These are phyloP conservation scores for Peribatodes rhomboidaria DNA, from an alignment of 2,888 invertebrate species.

Conservation along the genomic window DNA sequence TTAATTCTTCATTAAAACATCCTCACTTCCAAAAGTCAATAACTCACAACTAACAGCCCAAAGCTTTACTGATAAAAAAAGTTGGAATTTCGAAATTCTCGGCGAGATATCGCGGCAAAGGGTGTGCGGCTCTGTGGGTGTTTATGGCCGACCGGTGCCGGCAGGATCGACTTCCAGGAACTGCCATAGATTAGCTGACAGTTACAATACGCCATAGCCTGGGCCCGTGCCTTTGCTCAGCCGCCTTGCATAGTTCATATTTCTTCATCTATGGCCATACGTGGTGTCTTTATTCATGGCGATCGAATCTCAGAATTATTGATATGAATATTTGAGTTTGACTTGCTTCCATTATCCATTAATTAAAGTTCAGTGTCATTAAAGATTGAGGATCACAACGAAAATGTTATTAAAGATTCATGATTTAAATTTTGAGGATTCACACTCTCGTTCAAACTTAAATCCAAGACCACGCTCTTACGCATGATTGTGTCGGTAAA, in stretches of 20 bases:
- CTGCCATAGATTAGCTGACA: slow-evolving; percentile 34
- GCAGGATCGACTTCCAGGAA: slow-evolving; percentile 67
- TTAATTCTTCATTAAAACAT: slow-evolving; percentile 20
- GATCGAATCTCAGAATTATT: slow-evolving; percentile 58
- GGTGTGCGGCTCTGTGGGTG: slow-evolving; percentile 69
- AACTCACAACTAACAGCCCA: slow-evolving; percentile 50
- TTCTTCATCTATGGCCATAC: slow-evolving; percentile 15
- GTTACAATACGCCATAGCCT: slow-evolving; percentile 26
- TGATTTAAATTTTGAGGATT: too few relatives aligned
- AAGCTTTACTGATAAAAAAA: slow-evolving; percentile 53
- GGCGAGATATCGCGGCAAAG: slow-evolving; percentile 52
- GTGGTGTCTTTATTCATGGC: slow-evolving; percentile 73
- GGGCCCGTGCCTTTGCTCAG: slow-evolving; percentile 57
- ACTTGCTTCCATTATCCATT: slow-evolving; percentile 57
- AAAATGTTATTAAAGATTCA: too few relatives aligned
- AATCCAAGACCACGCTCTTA: too few relatives aligned
- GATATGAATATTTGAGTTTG: slow-evolving; percentile 59
- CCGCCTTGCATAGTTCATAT: slow-evolving; percentile 50
- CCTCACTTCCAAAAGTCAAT: slow-evolving; percentile 49
- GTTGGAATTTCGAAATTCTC: slow-evolving; percentile 60
- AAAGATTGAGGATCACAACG: too few relatives aligned
- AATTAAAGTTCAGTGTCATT: slow-evolving; percentile 66
- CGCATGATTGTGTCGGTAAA: too few relatives aligned
- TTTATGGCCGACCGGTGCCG: slow-evolving; percentile 60
- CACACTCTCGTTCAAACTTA: too few relatives aligned